Conservation (phyloP, 2,113 vertebrate genomes). For the Poeciliopsis occidentalis region DNA sequence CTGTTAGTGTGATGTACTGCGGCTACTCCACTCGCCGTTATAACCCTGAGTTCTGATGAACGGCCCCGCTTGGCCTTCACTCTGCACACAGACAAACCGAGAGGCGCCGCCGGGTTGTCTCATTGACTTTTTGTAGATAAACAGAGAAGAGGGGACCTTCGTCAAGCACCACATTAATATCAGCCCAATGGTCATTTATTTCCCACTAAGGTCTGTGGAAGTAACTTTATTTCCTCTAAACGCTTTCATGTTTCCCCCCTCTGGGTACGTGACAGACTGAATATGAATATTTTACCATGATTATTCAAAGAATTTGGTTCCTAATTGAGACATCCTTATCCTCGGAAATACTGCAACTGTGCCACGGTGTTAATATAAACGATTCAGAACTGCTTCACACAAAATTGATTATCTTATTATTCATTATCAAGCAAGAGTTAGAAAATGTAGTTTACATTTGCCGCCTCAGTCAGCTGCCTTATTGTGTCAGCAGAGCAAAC, state of each 20-base stretch:
- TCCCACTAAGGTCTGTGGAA: slow-evolving; percentile 29
- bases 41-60: too few relatives aligned
- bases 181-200: slow-evolving; percentile 29
- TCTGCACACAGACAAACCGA: neutral
- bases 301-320: slow-evolving; percentile 56
- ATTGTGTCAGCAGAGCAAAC: too few relatives aligned
- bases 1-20: too few relatives aligned
- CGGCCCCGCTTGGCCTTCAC: neutral
- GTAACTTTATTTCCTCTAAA: slow-evolving; percentile 30
- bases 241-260: slow-evolving; percentile 46
- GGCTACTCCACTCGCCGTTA: neutral
- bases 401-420: slow-evolving; percentile 5
- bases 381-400: slow-evolving; percentile 41
- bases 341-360: slow-evolving; percentile 17
- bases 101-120: neutral
- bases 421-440: neutral
- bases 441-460: neutral
- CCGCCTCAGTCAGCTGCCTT: neutral
- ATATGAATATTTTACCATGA: slow-evolving; percentile 57
- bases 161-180: slow-evolving; percentile 38
- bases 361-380: slow-evolving; percentile 17
- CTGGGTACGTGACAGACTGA: slow-evolving; percentile 39
- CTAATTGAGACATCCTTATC: slow-evolving; percentile 51
- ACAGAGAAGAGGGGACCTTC: neutral
- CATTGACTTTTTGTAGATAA: neutral